Conservation (phyloP, 2,113 vertebrate species). For the Pampusana beccarii region DNA sequence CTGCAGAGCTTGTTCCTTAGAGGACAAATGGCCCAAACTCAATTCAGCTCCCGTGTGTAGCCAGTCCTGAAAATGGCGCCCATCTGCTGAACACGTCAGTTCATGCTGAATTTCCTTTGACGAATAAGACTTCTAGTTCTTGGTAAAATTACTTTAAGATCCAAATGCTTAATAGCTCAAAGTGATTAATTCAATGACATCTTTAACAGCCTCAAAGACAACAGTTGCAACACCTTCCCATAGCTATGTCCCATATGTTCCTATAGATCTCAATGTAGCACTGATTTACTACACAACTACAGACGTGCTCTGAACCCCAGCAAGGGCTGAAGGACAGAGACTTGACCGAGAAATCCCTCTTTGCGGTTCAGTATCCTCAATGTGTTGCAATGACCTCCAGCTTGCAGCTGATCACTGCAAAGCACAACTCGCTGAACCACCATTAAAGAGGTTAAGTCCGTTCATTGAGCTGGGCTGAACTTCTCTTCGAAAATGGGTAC, state of each 20-base stretch:
- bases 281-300: too few relatives aligned
- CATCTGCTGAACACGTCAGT: not conserved
- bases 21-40: not conserved
- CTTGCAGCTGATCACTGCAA: not conserved
- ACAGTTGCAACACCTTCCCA: not conserved
- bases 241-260: fast-evolving
- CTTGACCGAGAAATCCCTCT: fast-evolving
- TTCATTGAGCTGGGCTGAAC: not conserved
- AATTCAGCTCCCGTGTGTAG: not conserved
- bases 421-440: not conserved
- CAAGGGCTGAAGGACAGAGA: not conserved
- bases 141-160: not conserved
- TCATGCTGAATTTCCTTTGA: not conserved
- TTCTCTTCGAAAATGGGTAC: not conserved
- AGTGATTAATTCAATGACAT: not conserved
- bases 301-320: fast-evolving
- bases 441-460: not conserved
- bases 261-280: not conserved
- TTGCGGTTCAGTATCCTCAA: not conserved
- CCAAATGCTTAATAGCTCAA: not conserved
- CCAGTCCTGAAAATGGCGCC: not conserved
- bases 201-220: not conserved
- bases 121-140: not conserved
- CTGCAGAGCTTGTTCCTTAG: not conserved
- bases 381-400: not conserved